Percentiles rank a stretch among this genome's conserved stretches.
phyloP scores from a whole-genome alignment of 2,113 vertebrate genomes.

The Gobio gobio region DNA sequence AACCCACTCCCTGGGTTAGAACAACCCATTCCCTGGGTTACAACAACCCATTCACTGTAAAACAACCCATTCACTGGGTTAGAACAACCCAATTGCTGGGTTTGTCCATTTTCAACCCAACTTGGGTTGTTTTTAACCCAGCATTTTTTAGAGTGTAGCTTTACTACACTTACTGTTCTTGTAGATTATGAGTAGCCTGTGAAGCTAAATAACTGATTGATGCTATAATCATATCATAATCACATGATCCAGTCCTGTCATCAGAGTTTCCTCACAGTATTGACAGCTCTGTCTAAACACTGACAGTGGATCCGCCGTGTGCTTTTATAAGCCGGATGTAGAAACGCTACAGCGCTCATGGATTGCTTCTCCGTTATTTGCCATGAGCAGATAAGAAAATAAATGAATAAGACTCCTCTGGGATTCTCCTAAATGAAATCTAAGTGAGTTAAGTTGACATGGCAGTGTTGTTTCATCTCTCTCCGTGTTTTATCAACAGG shows the following conservation, averaged over 20 bases:
- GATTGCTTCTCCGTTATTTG: conserved; percentile 61
- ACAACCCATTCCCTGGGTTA: too few species aligned
- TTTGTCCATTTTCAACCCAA: too few species aligned
- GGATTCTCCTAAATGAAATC: not conserved
- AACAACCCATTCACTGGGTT: too few species aligned
- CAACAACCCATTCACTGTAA: too few species aligned
- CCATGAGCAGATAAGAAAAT: conserved; percentile 48
- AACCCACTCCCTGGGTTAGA: too few species aligned
- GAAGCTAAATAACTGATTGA: not conserved
- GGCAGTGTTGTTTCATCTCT: conserved; percentile 20
- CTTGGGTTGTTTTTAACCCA: too few species aligned
- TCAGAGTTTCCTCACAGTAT: conserved; percentile 56
- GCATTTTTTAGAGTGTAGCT: not conserved
- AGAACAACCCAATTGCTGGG: too few species aligned
- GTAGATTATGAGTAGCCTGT: not conserved
- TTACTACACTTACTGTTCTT: not conserved
- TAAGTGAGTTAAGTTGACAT: not conserved
- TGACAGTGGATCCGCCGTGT: conserved; percentile 67
- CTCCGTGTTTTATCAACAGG: not conserved
- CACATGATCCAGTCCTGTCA: conserved; percentile 61
- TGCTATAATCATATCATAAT: conserved; percentile 10
- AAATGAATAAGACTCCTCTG: conserved; percentile 10
- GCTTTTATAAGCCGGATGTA: conserved; percentile 47
- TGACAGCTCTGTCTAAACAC: conserved; percentile 55
- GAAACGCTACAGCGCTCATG: conserved; percentile 54